Evolutionary conservation across 1,140 invertebrate species (phyloP), one percentile per base, ranked within the genome.

Genomic region (Pogonognathellus flavescens): DNA sequence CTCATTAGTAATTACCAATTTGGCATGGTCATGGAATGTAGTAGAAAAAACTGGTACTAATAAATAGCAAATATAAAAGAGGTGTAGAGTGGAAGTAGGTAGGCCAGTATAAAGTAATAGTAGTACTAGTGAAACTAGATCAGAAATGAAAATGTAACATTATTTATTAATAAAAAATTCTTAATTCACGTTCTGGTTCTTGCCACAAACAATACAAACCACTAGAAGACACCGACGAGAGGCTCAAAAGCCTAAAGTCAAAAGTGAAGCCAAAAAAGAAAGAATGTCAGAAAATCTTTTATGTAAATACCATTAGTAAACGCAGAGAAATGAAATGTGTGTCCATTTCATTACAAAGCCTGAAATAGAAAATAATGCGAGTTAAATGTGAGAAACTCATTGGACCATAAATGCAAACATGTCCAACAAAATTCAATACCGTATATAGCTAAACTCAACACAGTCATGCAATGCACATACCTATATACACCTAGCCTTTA

Each of bases 311-410:
- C 20, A 25, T 66, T 25, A 25, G 62, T 66, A 31, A 76, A 76
- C n/a, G n/a, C 16, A 76, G 70, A 76, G 25, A 50, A 76, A 76
- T 76, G 41, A 50, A 76, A 76, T 76, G 41, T 31, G 70, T 50
- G 70, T 49, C 25, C 41, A 31, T 76, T 76, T 76, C 70, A 76
- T 76, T 76, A 13, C 16, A 76, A 76, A 76, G 49, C 16, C 31
- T 76, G 70, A 31, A 49, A 50, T n/a, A n/a, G n/a, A 31, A 76
- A 76, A 76, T 76, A 50, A 76, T 31, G 41, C 3, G 41, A 76
- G 70, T 41, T 76, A 31, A 76, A 76, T 76, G 70, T 76, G 70
- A 76, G 70, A 76, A 76, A 76, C 31, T 76, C 70, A 76, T 76
- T 76, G 70, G 70, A 76, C 41, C 70, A 76, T 76, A 50, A 49